Evolutionary conservation across 2,888 invertebrate species (phyloP).

Genomic region (Siphonodentalium dalli): DNA sequence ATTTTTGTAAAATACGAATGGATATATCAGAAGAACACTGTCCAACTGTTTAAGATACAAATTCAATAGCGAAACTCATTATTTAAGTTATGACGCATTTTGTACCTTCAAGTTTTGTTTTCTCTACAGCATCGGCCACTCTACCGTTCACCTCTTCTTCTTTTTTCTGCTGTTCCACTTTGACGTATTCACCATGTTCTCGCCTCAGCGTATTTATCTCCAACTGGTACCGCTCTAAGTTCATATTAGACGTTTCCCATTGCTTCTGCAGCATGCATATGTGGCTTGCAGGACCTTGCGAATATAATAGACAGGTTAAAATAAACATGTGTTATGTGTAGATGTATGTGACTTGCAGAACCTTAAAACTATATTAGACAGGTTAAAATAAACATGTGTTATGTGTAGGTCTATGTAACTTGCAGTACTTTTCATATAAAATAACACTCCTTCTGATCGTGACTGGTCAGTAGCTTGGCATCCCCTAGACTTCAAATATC

Average conservation of each 20-base stretch:
- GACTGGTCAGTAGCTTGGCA: no score
- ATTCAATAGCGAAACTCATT: no score
- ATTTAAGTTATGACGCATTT: no score
- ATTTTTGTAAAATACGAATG: no score
- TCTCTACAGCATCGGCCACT: constrained; percentile 52
- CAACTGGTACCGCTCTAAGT: constrained; percentile 45
- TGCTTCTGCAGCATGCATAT: constrained; percentile 48
- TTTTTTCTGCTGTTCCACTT: constrained; percentile 34
- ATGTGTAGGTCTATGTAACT: no score
- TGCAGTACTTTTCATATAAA: no score
- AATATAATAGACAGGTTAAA: not conserved
- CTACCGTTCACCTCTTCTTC: constrained; percentile 40
- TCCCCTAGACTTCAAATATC: no score
- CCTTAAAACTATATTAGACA: not conserved
- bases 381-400: not conserved
- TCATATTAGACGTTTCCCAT: constrained; percentile 50
- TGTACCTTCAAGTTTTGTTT: constrained; percentile 56
- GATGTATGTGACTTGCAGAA: not conserved
- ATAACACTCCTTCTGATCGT: no score
- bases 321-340: not conserved
- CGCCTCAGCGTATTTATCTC: constrained; percentile 42
- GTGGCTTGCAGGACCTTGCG: constrained; percentile 54
- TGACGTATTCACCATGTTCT: constrained; percentile 46
- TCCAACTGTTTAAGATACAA: no score
- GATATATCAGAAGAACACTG: no score